Conservation (phyloP, 2,797 vertebrate species). For the Capromys pilorides region DNA sequence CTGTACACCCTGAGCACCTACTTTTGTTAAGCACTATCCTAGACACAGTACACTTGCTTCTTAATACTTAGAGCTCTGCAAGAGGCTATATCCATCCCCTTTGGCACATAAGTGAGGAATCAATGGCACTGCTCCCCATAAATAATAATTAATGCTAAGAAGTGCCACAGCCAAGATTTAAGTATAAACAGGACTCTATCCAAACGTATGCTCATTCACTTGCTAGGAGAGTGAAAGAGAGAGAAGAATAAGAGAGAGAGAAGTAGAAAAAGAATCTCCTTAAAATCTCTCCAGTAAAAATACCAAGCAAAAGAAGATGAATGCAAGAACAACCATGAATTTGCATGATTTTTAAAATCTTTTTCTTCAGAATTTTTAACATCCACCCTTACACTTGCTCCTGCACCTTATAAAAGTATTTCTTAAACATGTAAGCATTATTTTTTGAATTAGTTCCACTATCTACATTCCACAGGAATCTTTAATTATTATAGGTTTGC, state of each 20-base stretch:
- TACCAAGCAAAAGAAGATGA: neutral
- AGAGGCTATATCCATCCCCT: neutral
- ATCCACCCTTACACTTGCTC: slow-evolving; percentile 8
- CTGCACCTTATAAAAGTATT: neutral
- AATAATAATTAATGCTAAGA: neutral
- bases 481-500: slow-evolving; percentile 8
- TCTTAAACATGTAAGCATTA: slow-evolving; percentile 2
- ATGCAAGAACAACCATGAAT: neutral
- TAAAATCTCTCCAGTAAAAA: neutral
- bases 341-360: neutral
- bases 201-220: neutral
- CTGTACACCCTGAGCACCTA: neutral
- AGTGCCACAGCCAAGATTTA: neutral
- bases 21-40: neutral
- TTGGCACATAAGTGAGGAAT: neutral
- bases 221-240: neutral
- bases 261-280: neutral
- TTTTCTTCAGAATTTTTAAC: slow-evolving; percentile 27
- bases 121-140: neutral
- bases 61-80: neutral
- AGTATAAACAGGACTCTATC: neutral
- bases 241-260: neutral
- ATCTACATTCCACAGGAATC: neutral
- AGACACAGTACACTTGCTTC: neutral
- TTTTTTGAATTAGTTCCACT: neutral